phyloP scores from a whole-genome alignment of 2,888 invertebrate species.

The Aphidius colemani region DNA sequence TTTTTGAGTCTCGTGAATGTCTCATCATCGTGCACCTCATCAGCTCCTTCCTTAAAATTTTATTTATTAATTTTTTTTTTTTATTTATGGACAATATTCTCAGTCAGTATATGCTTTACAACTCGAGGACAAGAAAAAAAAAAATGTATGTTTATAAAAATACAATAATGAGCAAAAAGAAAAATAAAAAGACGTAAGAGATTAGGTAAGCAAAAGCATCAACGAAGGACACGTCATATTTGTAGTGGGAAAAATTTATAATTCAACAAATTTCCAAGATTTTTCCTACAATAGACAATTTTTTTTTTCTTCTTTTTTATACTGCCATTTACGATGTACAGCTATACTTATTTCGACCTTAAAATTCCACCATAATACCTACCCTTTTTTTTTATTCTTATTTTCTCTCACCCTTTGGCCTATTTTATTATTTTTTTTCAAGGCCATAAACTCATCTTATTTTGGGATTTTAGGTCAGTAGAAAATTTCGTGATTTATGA shows the following conservation, averaged over 20 bases:
- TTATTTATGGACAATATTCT: constrained; percentile 11
- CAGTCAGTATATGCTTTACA: constrained; percentile 30
- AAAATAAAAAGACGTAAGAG: constrained; percentile 11
- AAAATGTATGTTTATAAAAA: constrained; percentile 17
- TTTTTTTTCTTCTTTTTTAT: not conserved
- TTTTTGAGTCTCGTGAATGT: constrained; percentile 13
- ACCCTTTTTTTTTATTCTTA: no score
- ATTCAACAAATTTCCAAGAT: constrained; percentile 28
- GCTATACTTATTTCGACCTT: no score
- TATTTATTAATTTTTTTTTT: constrained; percentile 12
- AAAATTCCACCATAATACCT: no score
- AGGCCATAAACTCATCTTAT: no score
- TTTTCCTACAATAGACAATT: constrained; percentile 22
- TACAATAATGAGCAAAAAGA: constrained; percentile 27
- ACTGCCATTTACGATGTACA: not conserved
- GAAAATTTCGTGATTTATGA: no score
- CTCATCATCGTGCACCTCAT: constrained; percentile 10
- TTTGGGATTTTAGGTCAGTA: no score
- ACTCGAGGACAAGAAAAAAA: constrained; percentile 29
- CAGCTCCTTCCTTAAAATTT: constrained; percentile 21
- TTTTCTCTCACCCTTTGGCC: no score
- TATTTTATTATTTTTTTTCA: no score
- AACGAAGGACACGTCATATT: constrained; percentile 28
- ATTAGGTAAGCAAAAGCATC: constrained; percentile 10
- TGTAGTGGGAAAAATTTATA: constrained; percentile 16